Evolutionary conservation across 2,797 vertebrate species (phyloP).

Genomic region (Propithecus perrieri): DNA sequence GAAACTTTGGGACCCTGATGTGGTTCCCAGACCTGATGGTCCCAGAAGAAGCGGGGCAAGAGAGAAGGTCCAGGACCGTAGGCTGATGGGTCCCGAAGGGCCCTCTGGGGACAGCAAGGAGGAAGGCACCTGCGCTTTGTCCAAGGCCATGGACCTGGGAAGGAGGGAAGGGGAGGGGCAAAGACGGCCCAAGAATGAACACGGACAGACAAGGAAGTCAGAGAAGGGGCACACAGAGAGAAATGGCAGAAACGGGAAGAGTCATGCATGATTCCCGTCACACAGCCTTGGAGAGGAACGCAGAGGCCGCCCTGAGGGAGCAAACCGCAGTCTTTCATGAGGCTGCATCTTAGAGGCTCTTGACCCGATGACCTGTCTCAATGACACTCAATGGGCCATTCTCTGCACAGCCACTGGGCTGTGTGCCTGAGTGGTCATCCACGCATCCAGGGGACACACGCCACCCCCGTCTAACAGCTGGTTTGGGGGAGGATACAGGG

Average conservation of each 20-base stretch:
- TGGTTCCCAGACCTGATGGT: neutral
- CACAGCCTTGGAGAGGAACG: neutral
- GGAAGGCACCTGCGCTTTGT: neutral
- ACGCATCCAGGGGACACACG: neutral
- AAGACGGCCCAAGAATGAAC: neutral
- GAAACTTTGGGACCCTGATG: neutral
- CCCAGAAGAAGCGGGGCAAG: neutral
- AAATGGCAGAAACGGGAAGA: neutral
- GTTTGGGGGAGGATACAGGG: neutral
- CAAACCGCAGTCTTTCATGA: neutral
- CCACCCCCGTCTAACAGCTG: neutral
- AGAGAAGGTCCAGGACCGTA: neutral
- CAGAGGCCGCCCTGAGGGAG: neutral
- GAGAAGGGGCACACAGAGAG: neutral
- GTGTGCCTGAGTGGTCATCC: neutral
- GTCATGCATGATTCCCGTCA: rapidly evolving
- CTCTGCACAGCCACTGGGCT: neutral
- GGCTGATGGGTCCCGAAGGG: neutral
- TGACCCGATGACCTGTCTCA: neutral
- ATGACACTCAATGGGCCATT: neutral
- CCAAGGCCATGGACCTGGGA: too few relatives aligned
- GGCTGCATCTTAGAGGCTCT: neutral
- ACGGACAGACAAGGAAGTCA: neutral
- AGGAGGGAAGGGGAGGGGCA: rapidly evolving
- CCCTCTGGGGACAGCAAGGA: neutral